Evolutionary conservation across 2,113 vertebrate species (phyloP).

Genomic region (Baryphthengus martii): DNA sequence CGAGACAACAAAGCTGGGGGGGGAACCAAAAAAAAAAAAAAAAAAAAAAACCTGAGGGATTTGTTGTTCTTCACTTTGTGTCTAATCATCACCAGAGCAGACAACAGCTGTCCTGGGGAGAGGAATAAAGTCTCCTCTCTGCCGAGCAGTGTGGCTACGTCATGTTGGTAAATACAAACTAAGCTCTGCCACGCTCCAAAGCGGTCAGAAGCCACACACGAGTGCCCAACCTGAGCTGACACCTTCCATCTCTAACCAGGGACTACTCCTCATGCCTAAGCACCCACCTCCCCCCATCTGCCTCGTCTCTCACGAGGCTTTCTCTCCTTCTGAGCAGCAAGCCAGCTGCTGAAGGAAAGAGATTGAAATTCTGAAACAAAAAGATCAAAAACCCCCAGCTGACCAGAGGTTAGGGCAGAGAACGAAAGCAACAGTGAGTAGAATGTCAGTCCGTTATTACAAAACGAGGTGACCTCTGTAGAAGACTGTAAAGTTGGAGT

Average conservation of each 20-base stretch:
- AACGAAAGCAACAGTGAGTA: neutral
- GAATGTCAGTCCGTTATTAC: neutral
- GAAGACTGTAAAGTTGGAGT: neutral
- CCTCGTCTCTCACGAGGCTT: neutral
- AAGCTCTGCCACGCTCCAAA: neutral
- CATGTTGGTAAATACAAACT: neutral
- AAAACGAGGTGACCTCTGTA: neutral
- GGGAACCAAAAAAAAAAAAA: no score
- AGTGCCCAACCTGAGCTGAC: neutral
- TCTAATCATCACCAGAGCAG: constrained; percentile 9
- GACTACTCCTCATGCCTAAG: neutral
- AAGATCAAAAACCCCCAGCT: neutral
- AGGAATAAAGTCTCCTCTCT: neutral
- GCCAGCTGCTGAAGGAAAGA: neutral
- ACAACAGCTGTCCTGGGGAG: neutral
- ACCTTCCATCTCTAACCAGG: neutral
- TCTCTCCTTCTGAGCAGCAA: neutral
- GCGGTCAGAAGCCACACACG: neutral
- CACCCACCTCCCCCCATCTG: neutral
- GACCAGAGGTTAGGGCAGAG: neutral
- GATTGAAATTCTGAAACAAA: neutral
- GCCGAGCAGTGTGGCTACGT: neutral
- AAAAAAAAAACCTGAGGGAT: neutral
- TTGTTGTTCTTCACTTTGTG: neutral
- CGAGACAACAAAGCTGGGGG: neutral